phyloP scores from a whole-genome alignment of 2,888 invertebrate species.

The Diaperis boleti region DNA sequence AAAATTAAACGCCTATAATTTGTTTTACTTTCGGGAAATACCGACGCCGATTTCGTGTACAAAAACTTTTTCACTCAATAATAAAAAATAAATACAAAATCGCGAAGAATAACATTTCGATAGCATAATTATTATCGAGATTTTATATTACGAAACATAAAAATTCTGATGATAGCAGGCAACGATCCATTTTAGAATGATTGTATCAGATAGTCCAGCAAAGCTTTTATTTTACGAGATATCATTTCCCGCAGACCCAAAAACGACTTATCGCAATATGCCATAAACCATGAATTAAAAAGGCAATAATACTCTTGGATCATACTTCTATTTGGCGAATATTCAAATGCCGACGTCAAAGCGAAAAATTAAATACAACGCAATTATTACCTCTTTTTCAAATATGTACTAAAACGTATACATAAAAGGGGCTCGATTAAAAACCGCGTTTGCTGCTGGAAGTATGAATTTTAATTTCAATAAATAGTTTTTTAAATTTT shows the following conservation, averaged over 20 bases:
- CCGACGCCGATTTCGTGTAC: too few species aligned
- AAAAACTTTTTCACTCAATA: too few species aligned
- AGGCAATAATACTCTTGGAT: constrained; percentile 1
- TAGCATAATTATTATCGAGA: too few species aligned
- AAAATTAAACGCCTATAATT: too few species aligned
- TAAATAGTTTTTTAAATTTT: too few species aligned
- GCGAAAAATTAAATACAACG: constrained; percentile 13
- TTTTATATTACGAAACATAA: too few species aligned
- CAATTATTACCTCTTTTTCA: constrained; percentile 20
- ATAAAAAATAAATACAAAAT: too few species aligned
- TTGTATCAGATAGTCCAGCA: not conserved
- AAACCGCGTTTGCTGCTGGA: not conserved
- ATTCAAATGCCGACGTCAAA: not conserved
- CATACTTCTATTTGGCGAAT: not conserved
- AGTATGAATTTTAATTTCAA: constrained; percentile 5
- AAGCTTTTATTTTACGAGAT: constrained; percentile 5
- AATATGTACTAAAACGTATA: constrained; percentile 7
- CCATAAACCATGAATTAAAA: constrained; percentile 7
- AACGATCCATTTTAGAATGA: not conserved
- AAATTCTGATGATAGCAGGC: not conserved
- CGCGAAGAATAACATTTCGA: too few species aligned
- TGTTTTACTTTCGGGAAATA: too few species aligned
- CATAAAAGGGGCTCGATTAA: constrained; percentile 6
- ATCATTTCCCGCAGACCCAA: constrained; percentile 2
- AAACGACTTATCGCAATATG: constrained; percentile 10